These are phyloP conservation scores for Megaceryle torquata DNA, from an alignment of 2,113 vertebrate species.

Conservation along the genomic window DNA sequence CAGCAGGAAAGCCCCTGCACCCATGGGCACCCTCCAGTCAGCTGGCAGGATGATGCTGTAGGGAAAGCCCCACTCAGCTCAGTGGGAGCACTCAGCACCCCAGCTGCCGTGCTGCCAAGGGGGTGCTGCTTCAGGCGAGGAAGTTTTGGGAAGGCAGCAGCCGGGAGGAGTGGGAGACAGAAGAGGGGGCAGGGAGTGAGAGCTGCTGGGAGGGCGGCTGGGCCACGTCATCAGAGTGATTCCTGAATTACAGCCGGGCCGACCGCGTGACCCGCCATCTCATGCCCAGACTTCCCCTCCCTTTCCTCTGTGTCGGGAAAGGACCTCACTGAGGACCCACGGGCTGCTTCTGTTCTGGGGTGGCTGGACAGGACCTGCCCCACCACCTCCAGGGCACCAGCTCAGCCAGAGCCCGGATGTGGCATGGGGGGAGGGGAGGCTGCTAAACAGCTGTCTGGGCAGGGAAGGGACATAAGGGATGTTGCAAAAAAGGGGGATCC, in stretches of 20 bases:
- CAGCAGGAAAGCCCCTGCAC: not conserved
- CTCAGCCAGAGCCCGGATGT: not conserved
- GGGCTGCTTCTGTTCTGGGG: not conserved
- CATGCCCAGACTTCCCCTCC: not conserved
- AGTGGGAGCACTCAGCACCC: not conserved
- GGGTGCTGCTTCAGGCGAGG: fast-evolving
- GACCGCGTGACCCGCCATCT: not conserved
- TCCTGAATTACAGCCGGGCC: not conserved
- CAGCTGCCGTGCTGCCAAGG: not conserved
- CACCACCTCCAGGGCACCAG: not conserved
- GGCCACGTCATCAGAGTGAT: slow-evolving; percentile 3
- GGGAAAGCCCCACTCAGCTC: not conserved
- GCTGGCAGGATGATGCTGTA: not conserved
- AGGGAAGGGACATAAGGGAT: not conserved
- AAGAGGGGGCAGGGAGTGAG: not conserved
- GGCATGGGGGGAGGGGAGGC: not conserved
- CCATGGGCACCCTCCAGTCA: fast-evolving
- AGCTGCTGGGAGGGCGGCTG: fast-evolving
- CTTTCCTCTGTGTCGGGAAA: fast-evolving
- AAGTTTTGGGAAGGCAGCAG: not conserved
- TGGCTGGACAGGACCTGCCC: not conserved
- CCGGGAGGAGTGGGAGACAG: not conserved
- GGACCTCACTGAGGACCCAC: fast-evolving
- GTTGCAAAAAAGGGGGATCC: not conserved
- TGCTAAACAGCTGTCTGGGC: not conserved